Evolutionary conservation across 2,888 invertebrate genomes (phyloP), one percentile per base, ranked within the genome.

Genomic region (Gari tellinella): DNA sequence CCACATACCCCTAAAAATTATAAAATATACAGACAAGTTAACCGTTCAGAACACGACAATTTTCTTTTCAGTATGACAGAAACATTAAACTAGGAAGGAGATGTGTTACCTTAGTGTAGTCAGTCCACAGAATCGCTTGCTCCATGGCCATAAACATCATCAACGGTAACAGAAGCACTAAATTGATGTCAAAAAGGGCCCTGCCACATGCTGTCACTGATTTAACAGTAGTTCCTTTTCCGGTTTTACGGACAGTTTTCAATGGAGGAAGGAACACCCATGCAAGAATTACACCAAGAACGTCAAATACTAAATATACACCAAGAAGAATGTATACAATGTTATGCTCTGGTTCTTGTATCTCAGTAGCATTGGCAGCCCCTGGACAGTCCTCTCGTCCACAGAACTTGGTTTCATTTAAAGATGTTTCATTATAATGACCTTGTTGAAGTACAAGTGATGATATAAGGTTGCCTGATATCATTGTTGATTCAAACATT

Each of bases 41-140:
- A n/a, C n/a, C n/a, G n/a, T n/a, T n/a, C n/a, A n/a, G n/a, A n/a
- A n/a, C n/a, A n/a, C n/a, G n/a, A n/a, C n/a, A n/a, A n/a, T n/a
- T n/a, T n/a, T n/a, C n/a, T n/a, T n/a, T n/a, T n/a, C n/a, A n/a
- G n/a, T n/a, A n/a, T n/a, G n/a, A n/a, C n/a, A n/a, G n/a, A n/a
- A n/a, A n/a, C n/a, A n/a, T n/a, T n/a, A n/a, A n/a, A n/a, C n/a
- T n/a, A n/a, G n/a, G n/a, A n/a, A n/a, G n/a, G n/a, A n/a, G n/a
- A n/a, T n/a, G n/a, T n/a, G n/a, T 10, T 75, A 91, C 91, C 88
- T 90, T 90, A 3, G 90, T 90, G 61, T 87, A 90, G 53, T 89
- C 89, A 10, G 85, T 82, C 68, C 87, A 83, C 45, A 90, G 66
- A 26, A 90, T 85, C 1, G 86, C 89, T 45, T 90, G 89, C 62